Evolutionary conservation across 2,797 vertebrate genomes (phyloP).

Genomic region (Acestrorhynchus altus): DNA sequence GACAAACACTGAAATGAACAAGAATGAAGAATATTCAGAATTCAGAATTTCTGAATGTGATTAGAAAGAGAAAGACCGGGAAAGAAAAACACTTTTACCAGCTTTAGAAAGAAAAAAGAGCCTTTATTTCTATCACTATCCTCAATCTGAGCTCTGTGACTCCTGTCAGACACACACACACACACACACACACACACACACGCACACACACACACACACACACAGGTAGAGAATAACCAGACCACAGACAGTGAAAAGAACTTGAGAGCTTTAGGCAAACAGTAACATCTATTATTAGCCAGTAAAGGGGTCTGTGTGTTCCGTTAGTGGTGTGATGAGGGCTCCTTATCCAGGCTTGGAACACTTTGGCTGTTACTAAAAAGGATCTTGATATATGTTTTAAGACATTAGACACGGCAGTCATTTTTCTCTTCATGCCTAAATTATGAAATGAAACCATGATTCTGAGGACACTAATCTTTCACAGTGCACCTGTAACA

Average conservation of each 20-base stretch:
- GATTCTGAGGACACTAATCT: too few species aligned
- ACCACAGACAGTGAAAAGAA: constrained; percentile 5
- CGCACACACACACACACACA: constrained; percentile 15
- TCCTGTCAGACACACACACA: background rate
- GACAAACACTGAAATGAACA: too few species aligned
- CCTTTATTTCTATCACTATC: constrained; percentile 4
- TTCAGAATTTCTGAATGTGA: too few species aligned
- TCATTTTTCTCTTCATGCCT: too few species aligned
- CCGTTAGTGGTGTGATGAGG: background rate
- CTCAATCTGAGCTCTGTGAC: background rate
- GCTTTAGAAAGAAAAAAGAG: too few species aligned
- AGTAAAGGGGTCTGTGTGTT: constrained; percentile 18
- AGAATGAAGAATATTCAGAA: too few species aligned
- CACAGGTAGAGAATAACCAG: constrained; percentile 7
- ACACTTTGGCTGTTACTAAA: background rate
- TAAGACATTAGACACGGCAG: too few species aligned
- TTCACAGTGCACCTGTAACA: too few species aligned
- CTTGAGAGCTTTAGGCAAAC: constrained; percentile 5
- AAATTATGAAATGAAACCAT: too few species aligned
- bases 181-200: constrained; percentile 31
- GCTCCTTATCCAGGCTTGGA: background rate
- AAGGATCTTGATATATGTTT: too few species aligned
- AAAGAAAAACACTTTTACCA: too few species aligned
- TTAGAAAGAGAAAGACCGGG: background rate
- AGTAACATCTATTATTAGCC: constrained; percentile 22